Base-by-base conservation (phyloP, 1,140 invertebrate genomes). In the Plectrocnemia conspersa region DNA sequence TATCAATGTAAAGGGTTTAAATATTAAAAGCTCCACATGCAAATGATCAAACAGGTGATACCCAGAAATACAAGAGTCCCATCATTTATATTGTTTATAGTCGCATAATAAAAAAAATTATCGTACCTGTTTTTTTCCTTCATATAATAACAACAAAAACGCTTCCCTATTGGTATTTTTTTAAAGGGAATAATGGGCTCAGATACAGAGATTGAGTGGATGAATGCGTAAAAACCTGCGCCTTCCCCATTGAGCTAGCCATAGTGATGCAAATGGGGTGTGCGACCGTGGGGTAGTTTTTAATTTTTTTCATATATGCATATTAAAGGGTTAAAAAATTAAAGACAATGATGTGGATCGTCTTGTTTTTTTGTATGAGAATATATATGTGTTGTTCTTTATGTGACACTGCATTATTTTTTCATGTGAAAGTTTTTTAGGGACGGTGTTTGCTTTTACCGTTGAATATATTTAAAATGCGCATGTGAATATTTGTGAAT, bases 31-130 rank as follows among this genome's bases (percentile, higher is more conserved):
- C 16, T 25, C 3, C 33, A 16, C 40, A 50, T 50, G 47, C 33
- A 50, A 50, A 50, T 50, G 15, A 16, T 13, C 23, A 38, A 19
- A 50, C 47, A 50, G 47, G 47, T 50, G 47, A 50, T 50, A 50
- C 33, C 22, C n/a, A 33, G 46, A 23, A 35, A 48, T 16, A 22
- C 44, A n/a, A 47, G 11, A 13, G 46, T 13, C 29, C 47, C 47
- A 50, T 50, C 47, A 50, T 50, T 50, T 36, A 38, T 19, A 38
- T 50, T 50, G 46, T 38, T 25, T 50, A 38, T 35, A 16, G 16
- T 3, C 24, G 21, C 21, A 23, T 42, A 22, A 27, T 27, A 45
- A 33, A 50, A 50, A 50, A 24, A 38, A 32, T 15, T 44, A 24
- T 16, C 42, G 29, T 29, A 48, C 42, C 42, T 33, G 42, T 48